phyloP scores from a whole-genome alignment of 1,140 invertebrate genomes.

The Papilio xuthus region DNA sequence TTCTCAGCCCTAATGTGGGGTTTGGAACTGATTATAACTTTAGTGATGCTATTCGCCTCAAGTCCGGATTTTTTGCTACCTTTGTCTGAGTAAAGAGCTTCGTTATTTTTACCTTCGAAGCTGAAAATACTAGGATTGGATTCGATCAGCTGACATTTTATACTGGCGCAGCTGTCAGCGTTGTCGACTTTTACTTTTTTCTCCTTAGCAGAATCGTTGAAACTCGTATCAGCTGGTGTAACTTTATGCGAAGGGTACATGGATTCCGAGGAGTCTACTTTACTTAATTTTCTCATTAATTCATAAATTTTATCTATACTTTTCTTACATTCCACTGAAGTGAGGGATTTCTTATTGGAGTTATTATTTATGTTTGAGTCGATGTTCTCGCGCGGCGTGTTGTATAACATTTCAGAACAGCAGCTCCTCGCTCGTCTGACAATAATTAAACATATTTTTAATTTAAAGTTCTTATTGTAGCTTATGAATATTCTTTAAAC shows the following conservation, averaged over 20 bases:
- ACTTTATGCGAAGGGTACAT: conserved; percentile 39
- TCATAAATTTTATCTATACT: conserved; percentile 73
- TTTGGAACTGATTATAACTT: conserved; percentile 66
- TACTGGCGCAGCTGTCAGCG: conserved; percentile 65
- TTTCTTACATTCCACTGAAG: conserved; percentile 61
- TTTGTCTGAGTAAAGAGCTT: conserved; percentile 25
- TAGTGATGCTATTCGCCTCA: conserved; percentile 50
- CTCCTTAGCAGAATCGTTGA: neutral
- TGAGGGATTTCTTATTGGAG: conserved; percentile 42
- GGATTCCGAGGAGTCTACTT: conserved; percentile 41
- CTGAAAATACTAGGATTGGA: conserved; percentile 62
- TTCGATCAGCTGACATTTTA: conserved; percentile 60
- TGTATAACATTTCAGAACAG: conserved; percentile 3
- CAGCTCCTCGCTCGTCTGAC: neutral
- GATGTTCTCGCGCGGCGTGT: neutral
- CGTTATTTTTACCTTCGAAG: conserved; percentile 52
- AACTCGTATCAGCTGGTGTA: neutral
- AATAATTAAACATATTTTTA: neutral
- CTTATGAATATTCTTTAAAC: too few species aligned
- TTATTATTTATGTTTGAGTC: conserved; percentile 26
- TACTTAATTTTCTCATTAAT: conserved; percentile 62
- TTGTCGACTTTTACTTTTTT: conserved; percentile 40
- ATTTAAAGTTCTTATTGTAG: neutral
- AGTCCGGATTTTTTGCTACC: conserved; percentile 44
- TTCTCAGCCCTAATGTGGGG: conserved; percentile 47